These are phyloP conservation scores for Cynopterus brachyotis DNA, from an alignment of 2,113 vertebrate species.

Conservation along the genomic window DNA sequence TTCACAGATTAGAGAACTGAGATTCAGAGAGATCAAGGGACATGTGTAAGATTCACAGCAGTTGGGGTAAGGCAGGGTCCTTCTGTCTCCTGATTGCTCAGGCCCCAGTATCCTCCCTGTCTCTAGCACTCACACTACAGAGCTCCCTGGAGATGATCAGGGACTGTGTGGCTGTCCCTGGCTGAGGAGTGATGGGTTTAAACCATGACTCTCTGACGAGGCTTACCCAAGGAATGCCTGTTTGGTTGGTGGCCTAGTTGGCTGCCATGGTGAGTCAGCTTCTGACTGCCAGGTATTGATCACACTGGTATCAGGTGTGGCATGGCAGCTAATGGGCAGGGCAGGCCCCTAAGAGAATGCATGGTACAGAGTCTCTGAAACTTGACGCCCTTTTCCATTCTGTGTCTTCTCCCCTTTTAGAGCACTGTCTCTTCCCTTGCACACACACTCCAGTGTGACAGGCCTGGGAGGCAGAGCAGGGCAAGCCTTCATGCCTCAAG, in stretches of 20 bases:
- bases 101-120: background rate
- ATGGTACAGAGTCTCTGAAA: conserved; percentile 34
- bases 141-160: background rate
- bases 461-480: background rate
- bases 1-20: conserved; percentile 31
- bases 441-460: background rate
- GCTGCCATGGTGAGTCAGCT: background rate
- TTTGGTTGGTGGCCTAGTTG: background rate
- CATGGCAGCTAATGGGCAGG: background rate
- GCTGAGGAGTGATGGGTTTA: background rate
- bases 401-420: background rate
- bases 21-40: background rate
- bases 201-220: background rate
- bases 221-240: background rate
- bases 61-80: background rate
- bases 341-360: background rate
- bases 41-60: background rate
- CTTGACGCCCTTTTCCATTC: background rate
- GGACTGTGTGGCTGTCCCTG: background rate
- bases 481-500: background rate
- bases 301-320: background rate
- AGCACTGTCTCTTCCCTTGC: background rate
- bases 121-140: background rate
- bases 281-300: background rate
- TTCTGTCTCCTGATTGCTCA: background rate